A percentile compares a stretch with the other conserved stretches of the same genome.
These are phyloP conservation scores for Pantherophis vulpinus DNA, from an alignment of 2,797 vertebrate genomes.

Conservation along the genomic window DNA sequence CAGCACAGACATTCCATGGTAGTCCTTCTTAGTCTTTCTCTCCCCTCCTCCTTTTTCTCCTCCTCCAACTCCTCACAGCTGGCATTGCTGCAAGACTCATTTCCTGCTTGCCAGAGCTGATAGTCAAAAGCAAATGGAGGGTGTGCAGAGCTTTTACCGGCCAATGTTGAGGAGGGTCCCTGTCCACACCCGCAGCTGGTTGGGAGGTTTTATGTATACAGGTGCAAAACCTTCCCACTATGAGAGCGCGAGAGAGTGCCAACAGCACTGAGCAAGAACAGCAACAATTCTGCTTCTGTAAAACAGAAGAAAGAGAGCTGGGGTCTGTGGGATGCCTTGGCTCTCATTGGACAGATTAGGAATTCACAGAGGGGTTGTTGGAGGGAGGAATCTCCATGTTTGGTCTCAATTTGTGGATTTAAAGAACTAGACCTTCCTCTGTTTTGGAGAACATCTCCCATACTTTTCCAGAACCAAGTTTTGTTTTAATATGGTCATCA, in stretches of 20 bases:
- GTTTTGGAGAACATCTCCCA: not conserved
- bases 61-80: slow-evolving; percentile 1
- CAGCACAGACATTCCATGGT: slow-evolving; percentile 21
- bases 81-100: not conserved
- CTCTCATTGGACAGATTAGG: not conserved
- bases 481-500: not conserved
- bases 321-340: not conserved
- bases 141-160: not conserved
- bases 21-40: slow-evolving; percentile 29
- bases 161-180: not conserved
- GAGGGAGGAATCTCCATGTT: not conserved
- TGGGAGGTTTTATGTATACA: slow-evolving; percentile 42
- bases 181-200: not conserved
- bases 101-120: slow-evolving; percentile 34
- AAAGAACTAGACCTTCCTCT: not conserved
- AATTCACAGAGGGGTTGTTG: not conserved
- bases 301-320: not conserved
- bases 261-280: slow-evolving; percentile 7
- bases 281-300: slow-evolving; percentile 12
- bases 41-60: not conserved
- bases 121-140: slow-evolving; percentile 23
- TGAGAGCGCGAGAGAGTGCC: slow-evolving; percentile 5
- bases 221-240: slow-evolving; percentile 26
- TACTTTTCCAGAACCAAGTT: not conserved
- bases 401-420: not conserved